A percentile compares a stretch with the other conserved stretches of the same genome.
Conservation (phyloP, 1,140 invertebrate species). For the Anthonomus grandis region DNA sequence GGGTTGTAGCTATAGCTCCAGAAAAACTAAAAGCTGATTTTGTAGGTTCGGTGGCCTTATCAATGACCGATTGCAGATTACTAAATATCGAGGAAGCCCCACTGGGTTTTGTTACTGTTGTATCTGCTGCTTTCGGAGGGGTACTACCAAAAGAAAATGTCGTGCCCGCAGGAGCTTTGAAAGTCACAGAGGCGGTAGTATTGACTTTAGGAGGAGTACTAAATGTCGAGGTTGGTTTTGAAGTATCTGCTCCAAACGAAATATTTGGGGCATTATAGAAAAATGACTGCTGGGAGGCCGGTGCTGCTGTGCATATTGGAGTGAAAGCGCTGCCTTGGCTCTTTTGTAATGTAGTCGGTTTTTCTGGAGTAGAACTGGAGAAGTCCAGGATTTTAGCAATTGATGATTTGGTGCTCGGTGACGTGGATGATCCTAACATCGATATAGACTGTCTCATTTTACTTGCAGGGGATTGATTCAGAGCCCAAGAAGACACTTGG, state of each 20-base stretch:
- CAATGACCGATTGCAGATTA: constrained; percentile 9
- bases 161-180: not conserved
- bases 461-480: constrained; percentile 24
- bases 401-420: constrained; percentile 25
- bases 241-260: not conserved
- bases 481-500: constrained; percentile 29
- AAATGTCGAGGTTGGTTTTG: not conserved
- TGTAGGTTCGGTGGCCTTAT: constrained; percentile 1
- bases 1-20: constrained; percentile 3
- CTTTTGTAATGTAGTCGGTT: constrained; percentile 1
- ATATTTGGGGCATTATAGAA: not conserved
- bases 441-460: constrained; percentile 24
- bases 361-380: not conserved
- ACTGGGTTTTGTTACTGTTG: not conserved
- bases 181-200: not conserved
- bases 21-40: not conserved
- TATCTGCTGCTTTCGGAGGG: not conserved
- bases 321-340: constrained; percentile 18
- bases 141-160: not conserved
- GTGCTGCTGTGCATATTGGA: not conserved
- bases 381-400: constrained; percentile 26
- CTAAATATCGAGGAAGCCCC: constrained; percentile 3
- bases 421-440: constrained; percentile 24
- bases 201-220: not conserved
- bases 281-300: not conserved